Evolutionary conservation across 1,140 invertebrate species (phyloP), one percentile per base, ranked within the genome.

Genomic region (Arctopsyche grandis): DNA sequence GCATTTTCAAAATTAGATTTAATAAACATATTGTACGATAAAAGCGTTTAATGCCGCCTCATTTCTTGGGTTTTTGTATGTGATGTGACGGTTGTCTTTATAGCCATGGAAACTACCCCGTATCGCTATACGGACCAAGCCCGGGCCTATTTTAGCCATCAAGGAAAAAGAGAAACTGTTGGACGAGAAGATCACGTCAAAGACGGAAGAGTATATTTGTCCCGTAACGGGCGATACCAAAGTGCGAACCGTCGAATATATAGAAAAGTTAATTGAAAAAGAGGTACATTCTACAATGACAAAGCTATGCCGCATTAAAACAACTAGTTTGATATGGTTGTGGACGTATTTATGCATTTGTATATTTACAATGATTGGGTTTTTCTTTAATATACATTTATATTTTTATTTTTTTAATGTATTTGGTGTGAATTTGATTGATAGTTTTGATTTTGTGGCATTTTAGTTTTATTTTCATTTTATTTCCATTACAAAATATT

Each of bases 241-340:
- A 88, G 92, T 97, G 83, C 91, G 95, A 89, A 97, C 96, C 77
- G 91, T 97, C 86, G 94, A 97, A 91, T 95, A 96, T 90, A 93
- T 96, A 89, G 95, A 97, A 91, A 97, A 97, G 91, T 92, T 96
- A 87, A 95, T 97, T 89, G 95, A 97, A 89, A 95, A 94, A 91
- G 95, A 97, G 95, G 95, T 97, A 95, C 87, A 87, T 58, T 66
- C 43, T 70, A 29, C 16, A 73, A 69, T 52, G 26, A 22, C 44
- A 78, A 83, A 38, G 21, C 1, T 69, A 26, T 71, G n/a, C 77
- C 66, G 46, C 43, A 69, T 43, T 80, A 22, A 19, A 74, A 29
- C 43, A 46, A 58, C 16, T 70, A 77, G 66, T 56, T 76, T 46
- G 12, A 85, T 87, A 85, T 86, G 86, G 85, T 87, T 86, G 83